These are phyloP conservation scores for Acleris literana DNA, from an alignment of 2,888 invertebrate genomes.

Conservation along the genomic window DNA sequence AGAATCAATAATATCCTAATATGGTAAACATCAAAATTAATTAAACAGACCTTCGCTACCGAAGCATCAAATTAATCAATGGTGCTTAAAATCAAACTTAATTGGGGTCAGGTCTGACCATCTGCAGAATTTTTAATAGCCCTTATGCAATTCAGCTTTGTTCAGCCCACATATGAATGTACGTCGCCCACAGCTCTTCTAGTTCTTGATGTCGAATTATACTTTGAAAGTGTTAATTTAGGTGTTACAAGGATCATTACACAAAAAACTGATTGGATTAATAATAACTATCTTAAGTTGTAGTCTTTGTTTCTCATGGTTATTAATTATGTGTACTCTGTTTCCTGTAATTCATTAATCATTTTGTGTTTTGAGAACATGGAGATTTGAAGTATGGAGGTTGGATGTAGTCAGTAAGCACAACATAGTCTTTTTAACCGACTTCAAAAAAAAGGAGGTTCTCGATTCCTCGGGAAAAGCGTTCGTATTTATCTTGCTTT, in stretches of 20 bases:
- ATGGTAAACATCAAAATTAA: constrained; percentile 14
- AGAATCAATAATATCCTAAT: too few species aligned
- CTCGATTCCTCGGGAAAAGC: too few species aligned
- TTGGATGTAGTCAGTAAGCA: too few species aligned
- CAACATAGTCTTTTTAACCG: too few species aligned
- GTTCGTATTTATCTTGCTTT: too few species aligned
- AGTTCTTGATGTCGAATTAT: constrained; percentile 45
- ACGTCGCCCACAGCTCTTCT: constrained; percentile 42
- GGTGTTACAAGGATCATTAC: constrained; percentile 12
- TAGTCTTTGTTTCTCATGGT: too few species aligned
- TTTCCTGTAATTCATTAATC: too few species aligned
- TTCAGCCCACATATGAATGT: constrained; percentile 59
- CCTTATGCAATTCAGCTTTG: constrained; percentile 59
- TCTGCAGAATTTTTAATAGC: constrained; percentile 46
- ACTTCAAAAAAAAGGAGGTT: too few species aligned
- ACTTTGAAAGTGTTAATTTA: constrained; percentile 42
- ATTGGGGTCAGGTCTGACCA: constrained; percentile 41
- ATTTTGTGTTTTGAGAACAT: too few species aligned
- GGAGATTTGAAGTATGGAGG: too few species aligned
- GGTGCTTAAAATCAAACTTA: constrained; percentile 18
- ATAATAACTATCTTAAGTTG: background rate
- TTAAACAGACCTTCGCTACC: constrained; percentile 13
- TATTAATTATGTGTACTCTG: too few species aligned
- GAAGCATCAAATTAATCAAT: constrained; percentile 21
- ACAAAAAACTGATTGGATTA: constrained; percentile 7